These are phyloP conservation scores for Gallinago undulata DNA, from an alignment of 2,113 vertebrate genomes.

Conservation along the genomic window DNA sequence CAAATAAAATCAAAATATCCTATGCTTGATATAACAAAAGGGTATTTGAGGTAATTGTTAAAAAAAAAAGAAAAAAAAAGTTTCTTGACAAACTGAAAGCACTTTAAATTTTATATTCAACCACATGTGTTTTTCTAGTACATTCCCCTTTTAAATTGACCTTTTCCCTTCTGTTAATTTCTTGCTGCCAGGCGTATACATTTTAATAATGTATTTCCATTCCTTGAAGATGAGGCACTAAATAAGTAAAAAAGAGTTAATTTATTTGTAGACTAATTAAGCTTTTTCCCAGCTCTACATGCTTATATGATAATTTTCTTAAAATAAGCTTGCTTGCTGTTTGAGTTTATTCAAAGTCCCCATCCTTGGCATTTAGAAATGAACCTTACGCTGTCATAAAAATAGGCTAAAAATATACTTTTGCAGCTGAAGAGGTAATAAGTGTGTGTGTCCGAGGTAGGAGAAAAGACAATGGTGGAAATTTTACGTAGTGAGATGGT, in stretches of 20 bases:
- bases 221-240: neutral
- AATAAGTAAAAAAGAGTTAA: conserved; percentile 27
- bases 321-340: neutral
- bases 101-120: neutral
- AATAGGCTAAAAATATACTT: neutral
- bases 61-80: neutral
- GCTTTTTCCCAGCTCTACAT: neutral
- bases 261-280: conserved; percentile 11
- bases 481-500: neutral
- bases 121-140: neutral
- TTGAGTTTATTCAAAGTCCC: neutral
- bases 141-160: conserved; percentile 18
- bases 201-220: neutral
- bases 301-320: neutral
- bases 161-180: conserved; percentile 44
- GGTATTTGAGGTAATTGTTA: neutral
- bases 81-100: neutral
- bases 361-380: neutral
- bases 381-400: neutral
- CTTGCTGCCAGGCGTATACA: neutral
- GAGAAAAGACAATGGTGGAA: neutral
- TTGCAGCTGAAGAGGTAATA: neutral
- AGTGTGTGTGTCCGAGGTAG: neutral
- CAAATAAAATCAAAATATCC: neutral
- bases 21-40: neutral